A percentile compares a stretch with the other conserved stretches of the same genome.
phyloP scores from a whole-genome alignment of 1,140 invertebrate genomes.

The Drosophila azteca region DNA sequence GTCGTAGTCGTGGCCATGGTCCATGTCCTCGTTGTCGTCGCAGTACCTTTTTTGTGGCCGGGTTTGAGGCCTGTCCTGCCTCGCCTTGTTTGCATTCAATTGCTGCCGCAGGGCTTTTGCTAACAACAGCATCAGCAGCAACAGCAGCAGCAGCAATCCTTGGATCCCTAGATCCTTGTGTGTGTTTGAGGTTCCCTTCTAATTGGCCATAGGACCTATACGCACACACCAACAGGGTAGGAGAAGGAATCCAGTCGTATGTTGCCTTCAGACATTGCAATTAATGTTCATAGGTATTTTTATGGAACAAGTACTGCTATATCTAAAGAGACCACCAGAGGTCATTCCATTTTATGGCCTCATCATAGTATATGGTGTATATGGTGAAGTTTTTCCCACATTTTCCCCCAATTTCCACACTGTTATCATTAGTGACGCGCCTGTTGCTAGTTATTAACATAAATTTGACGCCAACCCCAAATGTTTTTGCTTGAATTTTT shows the following conservation, averaged over 20 bases:
- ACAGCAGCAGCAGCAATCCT: constrained; percentile 5
- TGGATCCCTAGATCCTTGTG: constrained; percentile 37
- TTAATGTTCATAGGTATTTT: constrained; percentile 50
- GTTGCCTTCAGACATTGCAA: constrained; percentile 23
- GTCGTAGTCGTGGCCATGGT: constrained; percentile 8
- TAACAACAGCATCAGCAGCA: constrained; percentile 32
- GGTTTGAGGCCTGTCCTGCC: constrained; percentile 3
- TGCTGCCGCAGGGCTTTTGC: constrained; percentile 45
- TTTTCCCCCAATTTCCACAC: constrained; percentile 18
- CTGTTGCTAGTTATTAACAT: constrained; percentile 67
- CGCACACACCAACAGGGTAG: not conserved
- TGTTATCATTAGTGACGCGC: constrained; percentile 22
- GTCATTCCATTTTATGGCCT: constrained; percentile 47
- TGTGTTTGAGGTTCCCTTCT: constrained; percentile 25
- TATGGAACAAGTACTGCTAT: constrained; percentile 24
- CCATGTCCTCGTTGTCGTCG: constrained; percentile 21
- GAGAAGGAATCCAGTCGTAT: not conserved
- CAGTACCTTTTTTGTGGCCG: constrained; percentile 16
- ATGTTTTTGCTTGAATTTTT: constrained; percentile 56
- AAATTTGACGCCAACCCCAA: constrained; percentile 56
- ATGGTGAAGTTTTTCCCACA: constrained; percentile 9
- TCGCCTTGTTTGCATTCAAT: constrained; percentile 65
- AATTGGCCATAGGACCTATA: constrained; percentile 37
- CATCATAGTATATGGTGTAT: constrained; percentile 8
- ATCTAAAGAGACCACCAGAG: not conserved